phyloP scores from a whole-genome alignment of 2,888 invertebrate genomes.

The Phortica okadai region DNA sequence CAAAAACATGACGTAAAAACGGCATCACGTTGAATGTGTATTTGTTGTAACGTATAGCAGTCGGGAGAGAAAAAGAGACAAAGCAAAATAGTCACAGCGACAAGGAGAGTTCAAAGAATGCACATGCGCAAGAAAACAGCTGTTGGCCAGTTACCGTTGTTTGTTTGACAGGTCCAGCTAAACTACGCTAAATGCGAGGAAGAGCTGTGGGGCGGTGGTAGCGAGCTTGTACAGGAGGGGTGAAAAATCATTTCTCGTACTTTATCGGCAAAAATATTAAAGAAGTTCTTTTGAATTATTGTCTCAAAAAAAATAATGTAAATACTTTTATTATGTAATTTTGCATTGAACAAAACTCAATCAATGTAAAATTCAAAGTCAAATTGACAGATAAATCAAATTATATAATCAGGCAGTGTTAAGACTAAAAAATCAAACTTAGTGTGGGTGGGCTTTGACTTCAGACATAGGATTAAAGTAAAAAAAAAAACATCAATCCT shows the following conservation, averaged over 20 bases:
- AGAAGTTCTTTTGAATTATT: not conserved
- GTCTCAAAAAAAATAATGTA: not conserved
- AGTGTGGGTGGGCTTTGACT: no score
- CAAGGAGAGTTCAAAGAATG: not conserved
- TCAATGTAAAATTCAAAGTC: no score
- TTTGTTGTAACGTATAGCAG: constrained; percentile 21
- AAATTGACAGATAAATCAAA: no score
- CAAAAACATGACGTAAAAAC: constrained; percentile 51
- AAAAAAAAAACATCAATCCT: not conserved
- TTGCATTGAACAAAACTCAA: no score
- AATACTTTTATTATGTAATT: constrained; percentile 11
- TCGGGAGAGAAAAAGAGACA: not conserved
- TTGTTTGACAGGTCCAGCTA: constrained; percentile 10
- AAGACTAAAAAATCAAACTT: no score
- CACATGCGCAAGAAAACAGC: constrained; percentile 25
- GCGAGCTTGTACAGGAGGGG: not conserved
- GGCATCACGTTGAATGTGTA: constrained; percentile 59
- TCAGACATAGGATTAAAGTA: no score
- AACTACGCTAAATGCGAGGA: not conserved
- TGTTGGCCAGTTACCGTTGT: constrained; percentile 20
- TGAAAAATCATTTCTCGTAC: not conserved
- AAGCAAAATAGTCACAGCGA: not conserved
- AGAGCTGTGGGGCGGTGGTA: not conserved
- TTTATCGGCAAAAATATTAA: not conserved
- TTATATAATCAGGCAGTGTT: no score